Conservation (phyloP, 2,888 invertebrate genomes). For the Ctenicera cuprea region DNA sequence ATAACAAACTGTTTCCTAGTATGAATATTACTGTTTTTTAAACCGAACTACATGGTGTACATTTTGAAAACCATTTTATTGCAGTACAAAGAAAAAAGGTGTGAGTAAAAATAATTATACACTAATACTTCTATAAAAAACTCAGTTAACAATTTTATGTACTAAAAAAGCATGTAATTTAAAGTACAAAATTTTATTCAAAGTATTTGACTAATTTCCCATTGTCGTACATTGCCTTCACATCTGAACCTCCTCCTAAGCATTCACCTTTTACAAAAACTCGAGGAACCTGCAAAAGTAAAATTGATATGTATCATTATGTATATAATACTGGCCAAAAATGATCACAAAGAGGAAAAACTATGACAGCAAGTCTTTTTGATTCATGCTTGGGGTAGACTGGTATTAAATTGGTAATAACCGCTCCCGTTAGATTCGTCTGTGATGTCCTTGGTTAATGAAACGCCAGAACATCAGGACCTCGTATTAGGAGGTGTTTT, state of each 20-base stretch:
- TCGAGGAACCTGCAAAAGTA: conserved; percentile 87
- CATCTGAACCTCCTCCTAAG: conserved; percentile 94
- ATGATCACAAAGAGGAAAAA: too few species aligned
- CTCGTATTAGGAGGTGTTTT: too few species aligned
- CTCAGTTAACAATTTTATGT: background rate
- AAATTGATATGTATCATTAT: conserved; percentile 10
- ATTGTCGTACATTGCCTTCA: conserved; percentile 82
- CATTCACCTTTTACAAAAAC: conserved; percentile 95
- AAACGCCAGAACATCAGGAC: too few species aligned
- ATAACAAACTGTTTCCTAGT: too few species aligned
- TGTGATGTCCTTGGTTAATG: too few species aligned
- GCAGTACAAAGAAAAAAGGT: background rate
- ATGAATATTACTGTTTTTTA: too few species aligned
- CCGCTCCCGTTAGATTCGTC: too few species aligned
- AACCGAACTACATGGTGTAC: too few species aligned
- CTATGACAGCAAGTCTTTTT: too few species aligned
- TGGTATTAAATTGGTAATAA: too few species aligned
- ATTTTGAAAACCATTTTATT: background rate
- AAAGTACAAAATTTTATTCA: conserved; percentile 7
- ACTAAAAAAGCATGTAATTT: background rate
- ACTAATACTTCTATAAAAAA: too few species aligned
- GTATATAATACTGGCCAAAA: conserved; percentile 18
- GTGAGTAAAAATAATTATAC: background rate
- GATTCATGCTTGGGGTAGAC: too few species aligned
- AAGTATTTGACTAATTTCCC: conserved; percentile 77